A percentile compares a stretch with the other conserved stretches of the same genome.
phyloP scores from a whole-genome alignment of 2,797 vertebrate genomes.

The Pagetopsis macropterus region DNA sequence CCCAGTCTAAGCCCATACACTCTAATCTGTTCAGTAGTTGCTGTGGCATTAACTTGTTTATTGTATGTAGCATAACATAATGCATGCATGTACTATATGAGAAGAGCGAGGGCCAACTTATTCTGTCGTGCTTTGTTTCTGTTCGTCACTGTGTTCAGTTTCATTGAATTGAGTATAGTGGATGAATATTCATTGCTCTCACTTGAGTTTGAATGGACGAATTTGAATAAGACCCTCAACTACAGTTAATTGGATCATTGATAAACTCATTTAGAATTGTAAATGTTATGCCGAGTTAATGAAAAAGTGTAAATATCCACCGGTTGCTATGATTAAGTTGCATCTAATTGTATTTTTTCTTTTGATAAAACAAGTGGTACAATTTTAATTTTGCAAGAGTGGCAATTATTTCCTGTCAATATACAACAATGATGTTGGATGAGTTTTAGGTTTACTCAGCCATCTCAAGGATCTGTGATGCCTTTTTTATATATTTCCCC shows the following conservation, averaged over 20 bases:
- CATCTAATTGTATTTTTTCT: constrained; percentile 34
- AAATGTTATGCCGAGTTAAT: constrained; percentile 34
- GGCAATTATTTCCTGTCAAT: constrained; percentile 4
- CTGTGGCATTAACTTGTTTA: constrained; percentile 1
- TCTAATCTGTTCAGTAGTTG: constrained; percentile 38
- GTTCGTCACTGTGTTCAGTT: background rate
- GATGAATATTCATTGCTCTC: constrained; percentile 30
- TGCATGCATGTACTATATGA: background rate
- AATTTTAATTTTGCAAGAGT: constrained; percentile 6
- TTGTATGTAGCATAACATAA: background rate
- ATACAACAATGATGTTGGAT: background rate
- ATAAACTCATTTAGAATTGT: constrained; percentile 44
- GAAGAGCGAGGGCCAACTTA: background rate
- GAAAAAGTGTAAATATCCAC: constrained; percentile 22
- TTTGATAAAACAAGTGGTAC: constrained; percentile 24
- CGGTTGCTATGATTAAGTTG: constrained; percentile 14
- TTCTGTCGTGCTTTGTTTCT: background rate
- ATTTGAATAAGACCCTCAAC: constrained; percentile 43
- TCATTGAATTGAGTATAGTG: constrained; percentile 16
- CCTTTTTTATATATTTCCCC: background rate
- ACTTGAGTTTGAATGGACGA: constrained; percentile 20
- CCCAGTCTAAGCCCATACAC: constrained; percentile 16
- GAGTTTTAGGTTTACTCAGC: constrained; percentile 7
- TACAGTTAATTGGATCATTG: constrained; percentile 55
- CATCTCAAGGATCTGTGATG: background rate